Percentiles rank a stretch among this genome's conserved stretches.
Conservation (phyloP, 2,888 invertebrate species). For the Parascotia fuliginaria region DNA sequence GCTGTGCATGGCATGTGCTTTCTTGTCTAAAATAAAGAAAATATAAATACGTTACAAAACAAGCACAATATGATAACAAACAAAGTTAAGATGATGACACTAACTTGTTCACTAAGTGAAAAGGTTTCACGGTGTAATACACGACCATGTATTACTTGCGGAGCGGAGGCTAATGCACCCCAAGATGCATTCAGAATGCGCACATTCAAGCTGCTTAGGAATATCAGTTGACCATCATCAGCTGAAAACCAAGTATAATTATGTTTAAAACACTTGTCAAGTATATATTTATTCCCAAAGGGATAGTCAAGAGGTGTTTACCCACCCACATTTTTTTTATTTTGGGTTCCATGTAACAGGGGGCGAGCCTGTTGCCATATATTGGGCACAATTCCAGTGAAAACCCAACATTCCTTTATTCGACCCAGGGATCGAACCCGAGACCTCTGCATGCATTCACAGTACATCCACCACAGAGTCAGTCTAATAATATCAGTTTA, state of each 20-base stretch:
- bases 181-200: constrained; percentile 95
- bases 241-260: constrained; percentile 83
- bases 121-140: constrained; percentile 95
- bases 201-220: constrained; percentile 95
- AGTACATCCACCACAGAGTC: no score
- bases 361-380: no score
- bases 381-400: no score
- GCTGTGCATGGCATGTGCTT: constrained; percentile 90
- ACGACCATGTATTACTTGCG: constrained; percentile 89
- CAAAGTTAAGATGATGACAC: neutral
- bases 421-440: no score
- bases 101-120: constrained; percentile 89
- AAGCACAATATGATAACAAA: neutral
- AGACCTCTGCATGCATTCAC: no score
- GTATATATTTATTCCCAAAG: no score
- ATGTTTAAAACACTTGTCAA: no score
- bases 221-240: constrained; percentile 96
- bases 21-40: constrained; percentile 58
- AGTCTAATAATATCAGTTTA: no score
- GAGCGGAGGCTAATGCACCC: constrained; percentile 92
- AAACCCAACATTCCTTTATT: no score
- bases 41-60: neutral
- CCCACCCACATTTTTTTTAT: no score
- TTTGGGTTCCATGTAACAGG: no score
- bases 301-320: no score